Conservation (phyloP, 92 coral and sea anemone species). For the Siderastrea radians region DNA sequence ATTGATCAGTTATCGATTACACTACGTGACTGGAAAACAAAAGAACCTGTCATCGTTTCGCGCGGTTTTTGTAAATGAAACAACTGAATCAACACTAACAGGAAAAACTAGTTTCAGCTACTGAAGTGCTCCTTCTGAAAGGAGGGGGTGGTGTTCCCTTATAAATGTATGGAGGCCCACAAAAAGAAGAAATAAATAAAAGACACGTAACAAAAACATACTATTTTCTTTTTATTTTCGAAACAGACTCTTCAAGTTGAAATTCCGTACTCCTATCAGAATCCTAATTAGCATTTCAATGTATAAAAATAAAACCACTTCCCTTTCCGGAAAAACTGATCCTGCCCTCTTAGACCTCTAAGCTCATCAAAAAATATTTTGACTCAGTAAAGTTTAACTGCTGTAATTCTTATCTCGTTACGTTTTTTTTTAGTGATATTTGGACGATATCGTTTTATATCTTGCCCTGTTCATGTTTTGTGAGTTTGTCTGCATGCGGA, state of each 20-base stretch:
- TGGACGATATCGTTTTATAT: background rate
- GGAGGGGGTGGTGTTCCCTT: background rate
- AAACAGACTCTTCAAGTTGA: background rate
- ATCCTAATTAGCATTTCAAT: too few relatives aligned
- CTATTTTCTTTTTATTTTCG: background rate
- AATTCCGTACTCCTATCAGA: background rate
- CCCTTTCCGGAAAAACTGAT: constrained; percentile 1
- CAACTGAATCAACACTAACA: constrained; percentile 40
- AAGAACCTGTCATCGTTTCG: constrained; percentile 71
- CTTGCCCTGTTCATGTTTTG: background rate
- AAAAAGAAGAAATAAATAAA: background rate
- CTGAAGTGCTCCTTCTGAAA: too few relatives aligned
- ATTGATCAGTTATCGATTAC: constrained; percentile 45
- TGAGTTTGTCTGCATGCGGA: background rate
- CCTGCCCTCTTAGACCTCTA: background rate
- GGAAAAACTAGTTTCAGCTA: constrained; percentile 31
- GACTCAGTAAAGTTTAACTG: background rate
- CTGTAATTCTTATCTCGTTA: background rate
- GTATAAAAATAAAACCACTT: background rate
- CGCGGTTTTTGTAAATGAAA: constrained; percentile 79
- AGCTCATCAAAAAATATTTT: background rate
- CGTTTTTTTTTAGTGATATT: background rate
- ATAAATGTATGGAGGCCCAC: background rate
- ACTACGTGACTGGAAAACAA: constrained; percentile 40
- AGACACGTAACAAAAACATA: background rate